phyloP scores from a whole-genome alignment of 53 echinoderm and acorn worm genomes.

The Paracentrotus lividus region DNA sequence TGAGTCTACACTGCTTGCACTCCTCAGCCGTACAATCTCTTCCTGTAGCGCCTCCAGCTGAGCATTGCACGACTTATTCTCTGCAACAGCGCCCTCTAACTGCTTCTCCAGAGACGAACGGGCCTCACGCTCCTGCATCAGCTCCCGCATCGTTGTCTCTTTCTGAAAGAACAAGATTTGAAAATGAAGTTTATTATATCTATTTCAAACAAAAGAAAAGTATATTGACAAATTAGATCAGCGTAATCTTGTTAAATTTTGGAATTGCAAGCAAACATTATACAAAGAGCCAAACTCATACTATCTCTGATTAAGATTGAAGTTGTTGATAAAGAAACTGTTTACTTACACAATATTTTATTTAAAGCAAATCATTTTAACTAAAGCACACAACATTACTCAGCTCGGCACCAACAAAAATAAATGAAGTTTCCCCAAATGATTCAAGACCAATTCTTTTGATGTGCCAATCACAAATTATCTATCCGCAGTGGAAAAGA shows the following conservation, averaged over 20 bases:
- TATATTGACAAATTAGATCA: background rate
- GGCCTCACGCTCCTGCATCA: slow-evolving; percentile 83
- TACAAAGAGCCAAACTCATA: too few relatives aligned
- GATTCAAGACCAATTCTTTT: background rate
- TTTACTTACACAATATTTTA: background rate
- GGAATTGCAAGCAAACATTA: too few relatives aligned
- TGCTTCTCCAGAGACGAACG: slow-evolving; percentile 83
- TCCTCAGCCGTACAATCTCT: slow-evolving; percentile 79
- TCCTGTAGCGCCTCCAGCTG: slow-evolving; percentile 80
- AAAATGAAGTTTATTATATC: background rate
- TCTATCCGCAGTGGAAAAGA: background rate
- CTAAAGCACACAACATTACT: background rate
- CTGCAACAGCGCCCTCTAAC: slow-evolving; percentile 79
- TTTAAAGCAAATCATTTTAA: background rate
- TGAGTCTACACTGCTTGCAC: slow-evolving; percentile 48
- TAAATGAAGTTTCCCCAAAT: background rate
- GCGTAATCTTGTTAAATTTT: too few relatives aligned
- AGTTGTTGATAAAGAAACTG: background rate
- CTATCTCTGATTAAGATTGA: background rate
- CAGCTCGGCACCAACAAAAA: background rate
- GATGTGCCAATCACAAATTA: background rate
- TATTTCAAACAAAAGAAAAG: background rate
- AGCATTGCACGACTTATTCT: slow-evolving; percentile 83
- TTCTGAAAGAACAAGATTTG: slow-evolving; percentile 66
- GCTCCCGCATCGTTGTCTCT: slow-evolving; percentile 86